phyloP scores from a whole-genome alignment of 2,888 invertebrate genomes.

The Zygaena filipendulae region DNA sequence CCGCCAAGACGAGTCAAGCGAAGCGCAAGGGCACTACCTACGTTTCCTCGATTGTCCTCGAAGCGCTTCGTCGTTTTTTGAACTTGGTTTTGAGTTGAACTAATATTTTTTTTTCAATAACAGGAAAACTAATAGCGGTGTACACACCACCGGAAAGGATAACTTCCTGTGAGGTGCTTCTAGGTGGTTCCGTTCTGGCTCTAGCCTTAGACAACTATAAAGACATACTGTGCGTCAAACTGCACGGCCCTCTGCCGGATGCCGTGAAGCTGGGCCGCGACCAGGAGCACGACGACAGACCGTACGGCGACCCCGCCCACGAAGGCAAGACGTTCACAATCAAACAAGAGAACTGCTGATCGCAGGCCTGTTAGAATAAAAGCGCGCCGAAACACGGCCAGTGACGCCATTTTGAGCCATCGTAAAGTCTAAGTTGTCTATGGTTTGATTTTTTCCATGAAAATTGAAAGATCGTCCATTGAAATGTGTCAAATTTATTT shows the following conservation, averaged over 20 bases:
- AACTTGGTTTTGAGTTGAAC: too few species aligned
- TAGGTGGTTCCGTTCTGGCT: slow-evolving; percentile 77
- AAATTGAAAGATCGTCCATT: background rate
- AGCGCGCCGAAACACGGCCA: background rate
- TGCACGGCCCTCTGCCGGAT: slow-evolving; percentile 50
- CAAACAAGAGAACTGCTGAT: slow-evolving; percentile 51
- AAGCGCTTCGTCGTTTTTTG: too few species aligned
- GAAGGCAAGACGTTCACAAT: slow-evolving; percentile 64
- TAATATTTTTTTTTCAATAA: too few species aligned
- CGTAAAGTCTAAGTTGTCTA: background rate
- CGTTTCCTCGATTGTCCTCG: too few species aligned
- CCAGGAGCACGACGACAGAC: slow-evolving; percentile 66
- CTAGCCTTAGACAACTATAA: slow-evolving; percentile 75
- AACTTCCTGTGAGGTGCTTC: slow-evolving; percentile 80
- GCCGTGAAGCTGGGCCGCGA: slow-evolving; percentile 40
- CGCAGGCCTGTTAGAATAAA: slow-evolving; percentile 15
- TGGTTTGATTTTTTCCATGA: background rate
- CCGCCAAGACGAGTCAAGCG: too few species aligned
- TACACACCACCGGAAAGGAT: slow-evolving; percentile 81
- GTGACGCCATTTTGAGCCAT: background rate
- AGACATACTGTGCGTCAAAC: slow-evolving; percentile 73
- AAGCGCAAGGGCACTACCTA: too few species aligned
- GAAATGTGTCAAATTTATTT: background rate
- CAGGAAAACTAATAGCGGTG: slow-evolving; percentile 82
- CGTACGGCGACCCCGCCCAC: slow-evolving; percentile 37